A percentile compares a stretch with the other conserved stretches of the same genome.
These are phyloP conservation scores for Zeugodacus cucurbitae DNA, from an alignment of 1,140 invertebrate genomes.

Conservation along the genomic window DNA sequence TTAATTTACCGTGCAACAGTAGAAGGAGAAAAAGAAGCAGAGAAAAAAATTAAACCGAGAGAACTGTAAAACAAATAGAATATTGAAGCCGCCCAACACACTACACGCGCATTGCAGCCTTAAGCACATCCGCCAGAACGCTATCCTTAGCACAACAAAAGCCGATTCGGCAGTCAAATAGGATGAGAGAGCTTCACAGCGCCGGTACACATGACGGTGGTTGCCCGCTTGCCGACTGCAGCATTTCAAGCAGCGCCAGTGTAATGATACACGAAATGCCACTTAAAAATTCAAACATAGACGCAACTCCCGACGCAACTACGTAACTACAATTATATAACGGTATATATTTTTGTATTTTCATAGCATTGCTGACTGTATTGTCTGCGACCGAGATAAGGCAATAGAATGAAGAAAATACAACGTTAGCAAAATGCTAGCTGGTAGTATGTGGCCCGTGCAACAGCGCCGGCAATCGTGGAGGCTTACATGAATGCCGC, in stretches of 20 bases:
- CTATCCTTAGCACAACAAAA: not conserved
- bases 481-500: not conserved
- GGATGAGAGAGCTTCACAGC: not conserved
- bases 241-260: not conserved
- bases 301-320: not conserved
- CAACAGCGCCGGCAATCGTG: not conserved
- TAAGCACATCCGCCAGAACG: not conserved
- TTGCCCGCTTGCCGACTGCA: not conserved
- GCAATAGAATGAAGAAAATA: conserved; percentile 29
- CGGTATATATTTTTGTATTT: not conserved
- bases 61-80: not conserved
- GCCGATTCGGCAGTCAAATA: not conserved
- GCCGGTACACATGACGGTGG: not conserved
- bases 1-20: not conserved
- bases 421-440: not conserved
- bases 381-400: conserved; percentile 6
- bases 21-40: not conserved
- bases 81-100: not conserved
- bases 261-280: conserved; percentile 57
- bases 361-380: not conserved
- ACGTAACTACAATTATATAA: not conserved
- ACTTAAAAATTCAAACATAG: conserved; percentile 63
- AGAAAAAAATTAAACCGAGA: not conserved
- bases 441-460: not conserved
- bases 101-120: not conserved